These are phyloP conservation scores for Festucalex cinctus DNA, from an alignment of 2,113 vertebrate genomes.

Conservation along the genomic window DNA sequence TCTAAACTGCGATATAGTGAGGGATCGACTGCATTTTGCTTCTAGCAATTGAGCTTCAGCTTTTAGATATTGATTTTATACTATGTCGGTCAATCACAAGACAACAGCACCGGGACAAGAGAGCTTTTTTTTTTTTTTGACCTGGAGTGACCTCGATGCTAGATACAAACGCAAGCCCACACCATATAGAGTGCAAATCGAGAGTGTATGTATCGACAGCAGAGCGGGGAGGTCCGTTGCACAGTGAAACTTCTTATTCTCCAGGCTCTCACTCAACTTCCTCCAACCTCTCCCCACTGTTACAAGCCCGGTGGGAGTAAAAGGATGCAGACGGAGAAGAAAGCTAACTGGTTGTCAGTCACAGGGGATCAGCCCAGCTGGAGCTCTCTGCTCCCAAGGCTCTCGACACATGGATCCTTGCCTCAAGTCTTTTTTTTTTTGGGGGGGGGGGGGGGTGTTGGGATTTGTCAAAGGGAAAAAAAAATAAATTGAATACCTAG, in stretches of 20 bases:
- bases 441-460: constrained; percentile 8
- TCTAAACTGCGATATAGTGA: too few relatives aligned
- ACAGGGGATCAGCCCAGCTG: constrained; percentile 42
- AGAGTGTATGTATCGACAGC: constrained; percentile 2
- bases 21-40: too few relatives aligned
- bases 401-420: constrained; percentile 18
- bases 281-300: constrained; percentile 13
- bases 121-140: too few relatives aligned
- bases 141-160: too few relatives aligned
- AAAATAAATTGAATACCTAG: neutral
- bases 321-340: constrained; percentile 26
- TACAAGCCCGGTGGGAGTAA: constrained; percentile 30
- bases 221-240: constrained; percentile 34
- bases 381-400: constrained; percentile 35
- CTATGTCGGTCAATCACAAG: too few relatives aligned
- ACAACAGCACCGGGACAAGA: too few relatives aligned
- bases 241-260: constrained; percentile 30
- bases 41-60: too few relatives aligned
- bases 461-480: constrained; percentile 32
- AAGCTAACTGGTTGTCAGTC: constrained; percentile 46
- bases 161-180: neutral
- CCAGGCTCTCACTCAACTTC: constrained; percentile 15
- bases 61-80: too few relatives aligned
- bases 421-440: constrained; percentile 6
- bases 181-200: neutral